These are phyloP conservation scores for Eptatretus atami DNA, from an alignment of 2,797 vertebrate genomes.

Conservation along the genomic window DNA sequence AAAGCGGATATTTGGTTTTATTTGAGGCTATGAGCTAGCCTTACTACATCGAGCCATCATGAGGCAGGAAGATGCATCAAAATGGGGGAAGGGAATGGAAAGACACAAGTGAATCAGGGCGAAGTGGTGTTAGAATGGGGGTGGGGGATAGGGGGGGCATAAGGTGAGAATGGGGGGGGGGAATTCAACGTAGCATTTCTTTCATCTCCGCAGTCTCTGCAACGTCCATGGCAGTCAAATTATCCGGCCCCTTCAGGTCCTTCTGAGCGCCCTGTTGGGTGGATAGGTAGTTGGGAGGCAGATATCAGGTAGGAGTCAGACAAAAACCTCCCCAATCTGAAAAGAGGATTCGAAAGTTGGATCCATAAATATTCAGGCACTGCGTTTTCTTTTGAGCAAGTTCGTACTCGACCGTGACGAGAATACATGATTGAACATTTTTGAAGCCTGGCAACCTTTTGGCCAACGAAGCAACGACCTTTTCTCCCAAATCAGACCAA, in stretches of 20 bases:
- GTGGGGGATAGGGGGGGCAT: neutral
- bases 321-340: conserved; percentile 3
- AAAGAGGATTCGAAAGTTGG: neutral
- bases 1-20: too few species aligned
- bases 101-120: neutral
- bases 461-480: too few species aligned
- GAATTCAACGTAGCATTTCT: neutral
- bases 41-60: too few species aligned
- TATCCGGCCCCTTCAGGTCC: neutral
- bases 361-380: too few species aligned
- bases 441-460: too few species aligned
- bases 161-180: conserved; percentile 1
- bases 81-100: too few species aligned
- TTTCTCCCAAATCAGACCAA: too few species aligned
- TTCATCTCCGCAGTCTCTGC: neutral
- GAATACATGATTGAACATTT: too few species aligned
- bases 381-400: too few species aligned
- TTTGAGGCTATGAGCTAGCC: too few species aligned
- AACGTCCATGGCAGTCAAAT: neutral
- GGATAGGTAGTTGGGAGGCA: neutral
- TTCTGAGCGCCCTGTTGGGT: neutral
- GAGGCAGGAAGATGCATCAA: too few species aligned
- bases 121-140: neutral
- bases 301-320: neutral
- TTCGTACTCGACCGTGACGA: too few species aligned